Percentiles rank a stretch among this genome's conserved stretches.
phyloP scores from a whole-genome alignment of 2,888 invertebrate genomes.

The Phragmatobia fuliginosa region DNA sequence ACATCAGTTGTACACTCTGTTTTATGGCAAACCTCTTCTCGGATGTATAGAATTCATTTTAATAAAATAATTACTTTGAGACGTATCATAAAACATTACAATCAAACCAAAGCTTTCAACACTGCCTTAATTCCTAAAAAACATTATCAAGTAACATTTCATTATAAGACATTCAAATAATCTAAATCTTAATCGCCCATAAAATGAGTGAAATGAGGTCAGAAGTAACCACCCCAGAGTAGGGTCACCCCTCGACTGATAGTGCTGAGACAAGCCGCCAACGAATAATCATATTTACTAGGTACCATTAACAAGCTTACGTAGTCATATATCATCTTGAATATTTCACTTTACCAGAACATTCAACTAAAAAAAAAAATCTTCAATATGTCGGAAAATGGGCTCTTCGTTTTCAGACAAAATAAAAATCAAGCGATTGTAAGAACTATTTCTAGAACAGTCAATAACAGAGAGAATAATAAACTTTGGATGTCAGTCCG shows the following conservation, averaged over 20 bases:
- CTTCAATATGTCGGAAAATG: too few relatives aligned
- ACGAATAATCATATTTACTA: neutral
- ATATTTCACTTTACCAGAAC: neutral
- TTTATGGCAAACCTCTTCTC: too few relatives aligned
- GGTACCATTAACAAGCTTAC: neutral
- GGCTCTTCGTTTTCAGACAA: neutral
- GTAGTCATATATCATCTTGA: neutral
- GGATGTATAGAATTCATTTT: too few relatives aligned
- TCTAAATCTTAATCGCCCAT: slow-evolving; percentile 2
- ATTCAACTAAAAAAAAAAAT: too few relatives aligned
- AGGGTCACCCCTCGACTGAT: neutral
- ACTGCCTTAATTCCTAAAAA: neutral
- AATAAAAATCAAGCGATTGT: neutral
- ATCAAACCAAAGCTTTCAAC: too few relatives aligned
- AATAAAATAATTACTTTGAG: too few relatives aligned
- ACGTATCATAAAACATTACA: too few relatives aligned
- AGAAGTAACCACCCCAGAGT: neutral
- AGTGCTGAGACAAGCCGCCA: neutral
- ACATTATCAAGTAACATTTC: neutral
- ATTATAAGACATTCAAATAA: neutral
- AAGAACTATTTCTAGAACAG: neutral
- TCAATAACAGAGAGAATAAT: neutral
- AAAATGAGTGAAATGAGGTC: neutral
- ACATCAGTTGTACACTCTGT: too few relatives aligned
- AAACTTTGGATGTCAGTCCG: neutral